Evolutionary conservation across 2,113 vertebrate species (phyloP).

Genomic region (Bambusicola thoracicus): DNA sequence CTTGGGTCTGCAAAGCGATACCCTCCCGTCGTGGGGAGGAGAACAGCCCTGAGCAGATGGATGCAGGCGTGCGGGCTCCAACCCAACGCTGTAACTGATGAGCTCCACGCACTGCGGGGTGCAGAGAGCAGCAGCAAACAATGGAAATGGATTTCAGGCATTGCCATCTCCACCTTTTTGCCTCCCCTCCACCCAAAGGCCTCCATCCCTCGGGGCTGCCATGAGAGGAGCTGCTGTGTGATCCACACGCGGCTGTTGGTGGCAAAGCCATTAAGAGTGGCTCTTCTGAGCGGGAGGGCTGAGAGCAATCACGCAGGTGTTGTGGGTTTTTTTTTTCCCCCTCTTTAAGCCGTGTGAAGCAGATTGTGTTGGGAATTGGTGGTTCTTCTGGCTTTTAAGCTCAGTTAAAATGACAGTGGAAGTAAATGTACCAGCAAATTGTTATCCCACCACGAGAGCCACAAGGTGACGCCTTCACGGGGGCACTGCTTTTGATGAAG

Average conservation of each 20-base stretch:
- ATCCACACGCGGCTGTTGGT: not conserved
- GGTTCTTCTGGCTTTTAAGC: constrained; percentile 5
- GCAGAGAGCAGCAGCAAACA: not conserved
- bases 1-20: not conserved
- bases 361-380: not conserved
- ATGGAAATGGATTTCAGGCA: not conserved
- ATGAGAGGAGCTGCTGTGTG: not conserved
- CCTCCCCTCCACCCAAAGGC: not conserved
- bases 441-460: constrained; percentile 10
- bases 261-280: not conserved
- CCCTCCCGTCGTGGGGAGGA: not conserved
- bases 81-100: too few relatives aligned
- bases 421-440: constrained; percentile 63
- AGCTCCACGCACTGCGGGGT: not conserved
- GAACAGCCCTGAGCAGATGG: not conserved
- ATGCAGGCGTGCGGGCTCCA: not conserved
- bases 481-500: constrained; percentile 45
- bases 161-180: not conserved
- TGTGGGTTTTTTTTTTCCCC: not conserved
- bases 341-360: not conserved
- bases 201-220: accelerated
- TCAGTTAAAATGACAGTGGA: not conserved
- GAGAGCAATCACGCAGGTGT: not conserved
- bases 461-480: constrained; percentile 52
- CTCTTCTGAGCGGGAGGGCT: not conserved